Conservation (phyloP, 2,888 invertebrate species). For the Holacanthella duospinosa region DNA sequence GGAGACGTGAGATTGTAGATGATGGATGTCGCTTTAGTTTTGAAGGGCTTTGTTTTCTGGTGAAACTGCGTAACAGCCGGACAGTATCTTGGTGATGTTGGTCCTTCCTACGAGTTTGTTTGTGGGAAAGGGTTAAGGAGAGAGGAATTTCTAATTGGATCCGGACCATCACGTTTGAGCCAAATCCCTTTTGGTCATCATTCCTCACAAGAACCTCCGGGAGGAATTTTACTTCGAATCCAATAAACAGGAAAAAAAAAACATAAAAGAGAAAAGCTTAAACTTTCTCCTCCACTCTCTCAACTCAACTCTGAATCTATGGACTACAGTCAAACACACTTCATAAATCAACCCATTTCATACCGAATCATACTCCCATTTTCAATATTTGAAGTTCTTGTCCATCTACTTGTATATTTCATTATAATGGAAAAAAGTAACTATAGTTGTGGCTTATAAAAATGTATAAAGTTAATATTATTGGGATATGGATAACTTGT, state of each 20-base stretch:
- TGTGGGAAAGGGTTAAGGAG: not conserved
- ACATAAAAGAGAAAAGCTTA: not conserved
- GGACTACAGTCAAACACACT: too few relatives aligned
- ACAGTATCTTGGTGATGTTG: not conserved
- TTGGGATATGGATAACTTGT: too few relatives aligned
- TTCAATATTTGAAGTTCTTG: too few relatives aligned
- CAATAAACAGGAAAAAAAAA: not conserved
- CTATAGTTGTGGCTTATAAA: too few relatives aligned
- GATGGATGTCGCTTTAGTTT: not conserved
- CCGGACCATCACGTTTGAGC: not conserved
- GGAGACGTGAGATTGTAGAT: not conserved
- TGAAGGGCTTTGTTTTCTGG: too few relatives aligned
- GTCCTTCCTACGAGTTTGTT: not conserved
- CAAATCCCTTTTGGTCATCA: conserved; percentile 5
- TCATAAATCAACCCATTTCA: too few relatives aligned
- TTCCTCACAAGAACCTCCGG: not conserved
- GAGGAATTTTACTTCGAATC: not conserved
- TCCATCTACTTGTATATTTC: too few relatives aligned
- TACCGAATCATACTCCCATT: too few relatives aligned
- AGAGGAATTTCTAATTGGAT: conserved; percentile 2
- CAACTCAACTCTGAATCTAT: too few relatives aligned
- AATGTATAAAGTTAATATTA: too few relatives aligned
- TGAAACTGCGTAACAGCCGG: not conserved
- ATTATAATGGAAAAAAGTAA: too few relatives aligned
- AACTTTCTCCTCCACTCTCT: not conserved